Evolutionary conservation across 2,888 invertebrate species (phyloP).

Genomic region (Calephelis perditalis): DNA sequence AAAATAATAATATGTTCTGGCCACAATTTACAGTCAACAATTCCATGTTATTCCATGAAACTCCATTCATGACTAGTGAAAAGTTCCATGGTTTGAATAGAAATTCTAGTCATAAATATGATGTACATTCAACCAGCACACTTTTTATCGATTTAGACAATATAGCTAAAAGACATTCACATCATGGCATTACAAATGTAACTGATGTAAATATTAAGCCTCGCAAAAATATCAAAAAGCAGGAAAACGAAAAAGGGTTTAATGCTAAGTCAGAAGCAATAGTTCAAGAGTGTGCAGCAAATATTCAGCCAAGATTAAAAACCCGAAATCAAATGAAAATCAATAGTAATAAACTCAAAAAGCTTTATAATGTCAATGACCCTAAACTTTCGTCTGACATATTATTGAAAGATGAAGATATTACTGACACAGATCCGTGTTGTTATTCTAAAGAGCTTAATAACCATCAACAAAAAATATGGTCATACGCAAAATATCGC

Average conservation of each 20-base stretch:
- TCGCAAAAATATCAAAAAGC: constrained; percentile 34
- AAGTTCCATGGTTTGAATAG: constrained; percentile 45
- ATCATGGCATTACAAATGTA: constrained; percentile 43
- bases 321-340: constrained; percentile 39
- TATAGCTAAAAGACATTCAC: constrained; percentile 55
- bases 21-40: constrained; percentile 7
- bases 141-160: constrained; percentile 63
- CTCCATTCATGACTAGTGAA: constrained; percentile 47
- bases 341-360: constrained; percentile 40
- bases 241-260: constrained; percentile 34
- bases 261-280: constrained; percentile 40
- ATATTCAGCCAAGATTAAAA: constrained; percentile 42
- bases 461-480: constrained; percentile 45
- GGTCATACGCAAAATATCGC: constrained; percentile 55
- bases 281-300: constrained; percentile 54
- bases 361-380: constrained; percentile 33
- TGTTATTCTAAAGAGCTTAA: constrained; percentile 30
- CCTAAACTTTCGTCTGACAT: constrained; percentile 49
- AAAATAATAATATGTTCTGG: background rate
- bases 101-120: constrained; percentile 37
- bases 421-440: constrained; percentile 29
- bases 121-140: constrained; percentile 52
- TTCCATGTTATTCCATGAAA: constrained; percentile 19
- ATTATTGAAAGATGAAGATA: constrained; percentile 44
- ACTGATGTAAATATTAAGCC: constrained; percentile 40